These are phyloP conservation scores for Sinocyclocheilus grahami DNA, from an alignment of 2,113 vertebrate species.

Conservation along the genomic window DNA sequence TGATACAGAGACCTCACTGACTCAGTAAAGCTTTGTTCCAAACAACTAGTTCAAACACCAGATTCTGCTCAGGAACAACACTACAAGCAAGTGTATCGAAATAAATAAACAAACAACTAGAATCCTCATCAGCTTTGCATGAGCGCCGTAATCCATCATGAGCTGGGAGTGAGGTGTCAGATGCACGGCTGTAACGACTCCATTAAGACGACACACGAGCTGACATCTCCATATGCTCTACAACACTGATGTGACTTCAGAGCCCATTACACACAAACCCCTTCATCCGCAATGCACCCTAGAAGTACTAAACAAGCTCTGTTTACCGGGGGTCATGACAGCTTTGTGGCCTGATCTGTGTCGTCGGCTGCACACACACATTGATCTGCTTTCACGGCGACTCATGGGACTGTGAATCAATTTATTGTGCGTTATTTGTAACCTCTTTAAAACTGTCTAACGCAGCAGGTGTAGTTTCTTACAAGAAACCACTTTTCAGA, in stretches of 20 bases:
- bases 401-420: constrained; percentile 45
- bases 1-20: neutral
- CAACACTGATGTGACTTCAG: constrained; percentile 40
- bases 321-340: constrained; percentile 37
- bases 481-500: neutral
- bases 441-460: constrained; percentile 53
- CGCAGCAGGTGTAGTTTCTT: neutral
- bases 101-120: neutral
- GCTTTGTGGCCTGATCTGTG: neutral
- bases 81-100: neutral
- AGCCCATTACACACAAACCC: constrained; percentile 50
- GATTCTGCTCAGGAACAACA: constrained; percentile 1
- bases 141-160: constrained; percentile 26
- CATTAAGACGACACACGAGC: constrained; percentile 43
- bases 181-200: constrained; percentile 39
- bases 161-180: constrained; percentile 33
- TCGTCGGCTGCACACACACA: constrained; percentile 13
- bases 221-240: constrained; percentile 52
- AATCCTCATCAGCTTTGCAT: constrained; percentile 24
- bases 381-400: constrained; percentile 44
- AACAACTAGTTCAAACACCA: neutral
- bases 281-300: constrained; percentile 32
- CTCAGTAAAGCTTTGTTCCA: neutral
- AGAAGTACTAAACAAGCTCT: constrained; percentile 47
- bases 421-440: constrained; percentile 12